Conservation (phyloP, 2,888 invertebrate genomes). For the Melinaea marsaeus region DNA sequence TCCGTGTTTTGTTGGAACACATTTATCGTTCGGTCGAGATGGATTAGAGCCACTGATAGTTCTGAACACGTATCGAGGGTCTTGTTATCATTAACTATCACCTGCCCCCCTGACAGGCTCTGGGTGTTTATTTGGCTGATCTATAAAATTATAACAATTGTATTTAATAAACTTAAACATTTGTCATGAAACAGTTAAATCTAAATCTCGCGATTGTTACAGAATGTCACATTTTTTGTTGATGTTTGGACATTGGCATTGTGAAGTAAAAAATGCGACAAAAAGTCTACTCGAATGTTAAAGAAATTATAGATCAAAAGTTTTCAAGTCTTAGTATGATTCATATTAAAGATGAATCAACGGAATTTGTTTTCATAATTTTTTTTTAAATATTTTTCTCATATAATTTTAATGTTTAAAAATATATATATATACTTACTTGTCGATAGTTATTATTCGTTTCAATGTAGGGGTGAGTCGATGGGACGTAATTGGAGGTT, state of each 20-base stretch:
- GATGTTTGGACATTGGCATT: no score
- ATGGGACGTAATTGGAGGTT: constrained; percentile 14
- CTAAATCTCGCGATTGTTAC: no score
- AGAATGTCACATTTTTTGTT: no score
- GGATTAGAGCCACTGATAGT: constrained; percentile 45
- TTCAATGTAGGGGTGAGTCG: constrained; percentile 33
- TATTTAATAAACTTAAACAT: not conserved
- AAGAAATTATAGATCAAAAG: no score
- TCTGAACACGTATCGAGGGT: constrained; percentile 23
- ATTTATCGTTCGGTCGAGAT: constrained; percentile 41
- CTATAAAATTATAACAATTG: constrained; percentile 39
- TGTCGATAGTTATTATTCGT: constrained; percentile 27
- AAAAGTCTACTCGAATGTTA: no score
- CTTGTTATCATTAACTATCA: constrained; percentile 47
- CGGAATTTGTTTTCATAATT: no score
- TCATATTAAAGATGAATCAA: no score
- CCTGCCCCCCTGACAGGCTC: constrained; percentile 58
- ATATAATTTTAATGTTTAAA: no score
- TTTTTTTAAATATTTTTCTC: no score
- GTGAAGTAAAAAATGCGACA: no score
- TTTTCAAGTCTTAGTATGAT: no score
- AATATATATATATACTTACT: constrained; percentile 25
- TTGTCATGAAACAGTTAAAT: not conserved
- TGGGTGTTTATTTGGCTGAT: constrained; percentile 56
- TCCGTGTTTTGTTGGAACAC: constrained; percentile 43